Base-by-base conservation (phyloP, 1,140 invertebrate genomes). In the Colletes gigas region DNA sequence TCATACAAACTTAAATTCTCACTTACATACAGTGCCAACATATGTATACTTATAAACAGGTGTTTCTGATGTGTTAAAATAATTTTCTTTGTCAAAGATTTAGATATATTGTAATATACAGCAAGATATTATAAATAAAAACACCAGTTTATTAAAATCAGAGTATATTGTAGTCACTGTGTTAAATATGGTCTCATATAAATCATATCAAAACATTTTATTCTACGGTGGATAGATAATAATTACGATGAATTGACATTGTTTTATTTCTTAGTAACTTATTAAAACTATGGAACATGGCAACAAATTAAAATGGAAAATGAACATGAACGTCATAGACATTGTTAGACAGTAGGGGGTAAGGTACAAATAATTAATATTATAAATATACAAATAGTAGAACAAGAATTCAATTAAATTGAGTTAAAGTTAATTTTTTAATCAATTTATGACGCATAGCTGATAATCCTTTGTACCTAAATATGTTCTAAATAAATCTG, bases 71-170 rank as follows among this genome's bases (percentile, higher is more conserved):
- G 12, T n/a, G 4, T 71, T 55, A 52, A 15, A 39, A 59, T 59
- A 8, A 47, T 47, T 47, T 47, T 47, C 44, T 8, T 47, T 30
- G 8, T 55, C 14, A 8, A 7, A 57, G n/a, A 19, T 19, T 17
- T 10, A 10, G 19, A 39, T 30, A 30, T 30, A 30, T 2, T 30
- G 30, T 30, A 30, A 30, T 30, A 30, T 30, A 30, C 30, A 30
- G 30, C 2, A 30, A 30, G 30, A 30, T 30, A 30, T 2, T 30
- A 15, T 17, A n/a, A 63, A 47, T 57, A 57, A 55, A 83, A 75
- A 83, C n/a, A 52, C 65, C 15, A 55, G 39, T 63, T 82, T 78
- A 69, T 74, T 73, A 69, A 78, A 72, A 68, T 52, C 4, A 57
- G n/a, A 67, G 19, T 79, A 79, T 41, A 83, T 57, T 73, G 52